Base-by-base conservation (phyloP, 2,797 vertebrate species). In the Rhinophrynus dorsalis region DNA sequence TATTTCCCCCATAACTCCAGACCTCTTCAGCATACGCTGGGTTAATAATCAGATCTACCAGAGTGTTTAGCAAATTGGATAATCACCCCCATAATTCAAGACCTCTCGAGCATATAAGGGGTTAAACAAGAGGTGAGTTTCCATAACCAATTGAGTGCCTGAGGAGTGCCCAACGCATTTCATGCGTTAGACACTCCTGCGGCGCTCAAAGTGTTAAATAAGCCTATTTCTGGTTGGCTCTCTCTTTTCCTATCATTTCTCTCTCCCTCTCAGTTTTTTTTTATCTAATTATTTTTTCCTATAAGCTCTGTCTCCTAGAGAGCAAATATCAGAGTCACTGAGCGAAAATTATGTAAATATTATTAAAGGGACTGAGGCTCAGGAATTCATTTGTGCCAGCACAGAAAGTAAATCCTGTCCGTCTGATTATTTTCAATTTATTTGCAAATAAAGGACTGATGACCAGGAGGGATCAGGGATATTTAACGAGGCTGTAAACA, bases 331-430 rank as follows among this genome's bases (percentile, higher is more conserved):
- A 96, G 88, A 94, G 92, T 92, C 92, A 95, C 90, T 90, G 93
- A 91, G 90, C 89, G 93, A 95, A 94, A 96, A 96, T 94, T 95
- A 96, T 97, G 96, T 95, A 98, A 97, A 99, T 98, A 97, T 97
- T 97, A 94, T 93, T 94, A 96, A 95, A 97, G 94, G 92, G 92
- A 96, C 93, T 94, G 89, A 86, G 91, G 94, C 94, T 95, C 91
- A 87, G 91, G 95, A 95, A 96, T 96, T 96, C 92, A 97, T 95
- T 96, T 96, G 93, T 89, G 85, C 89, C 89, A 82, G 90, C 87
- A 91, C 90, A 85, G 86, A 90, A 85, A 88, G 86, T 90, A 91
- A 87, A 91, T 91, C 91, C 90, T 91, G 87, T 91, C 92, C 91
- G 91, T 91, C 91, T 93, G 93, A 96, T 97, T 97, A 95, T 95